Base-by-base conservation (phyloP, 2,113 vertebrate species). In the Etheostoma cragini region DNA sequence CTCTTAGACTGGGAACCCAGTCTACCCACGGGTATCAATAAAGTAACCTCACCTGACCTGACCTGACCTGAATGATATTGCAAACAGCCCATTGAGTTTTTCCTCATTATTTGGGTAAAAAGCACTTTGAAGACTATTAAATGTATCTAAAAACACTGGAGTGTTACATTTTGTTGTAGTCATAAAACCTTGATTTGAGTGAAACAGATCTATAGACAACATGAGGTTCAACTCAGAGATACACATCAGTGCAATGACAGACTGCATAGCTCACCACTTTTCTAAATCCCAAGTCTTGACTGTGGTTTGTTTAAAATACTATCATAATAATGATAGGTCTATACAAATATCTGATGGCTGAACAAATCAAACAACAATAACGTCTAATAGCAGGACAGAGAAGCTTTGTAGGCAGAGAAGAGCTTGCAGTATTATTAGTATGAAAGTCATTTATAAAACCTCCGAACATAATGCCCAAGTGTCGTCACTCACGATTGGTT, bases 101-200 rank as follows among this genome's bases (percentile, higher is more conserved):
- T 77, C 22, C 60, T 46, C 8, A 76, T 72, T 35, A 30, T 81
- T 63, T 62, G n/a, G 76, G 53, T 53, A 78, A 30, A 79, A 78
- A 72, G 64, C 70, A 82, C 72, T 57, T 53, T 8, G 62, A 73
- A 82, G 50, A 74, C 14, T 35, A 76, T 80, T 87, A 85, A 81
- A 89, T 88, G 89, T 35, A 64, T 26, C 64, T 63, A 78, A 35
- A 87, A 89, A 89, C 42, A 79, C 49, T 49, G 80, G 57, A 73
- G 76, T 84, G 61, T 47, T 30, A 57, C 11, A 64, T 53, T 66
- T 21, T 47, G 24, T 62, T 53, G 17, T 64, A 47, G 19, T 22
- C 33, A 17, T 33, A 12, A 21, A n/a, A 60, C 35, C 35, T 50
- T 53, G 33, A 69, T 60, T 47, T 15, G 11, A 71, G 33, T 69